A percentile compares a stretch with the other conserved stretches of the same genome.
phyloP scores from a whole-genome alignment of 2,113 vertebrate genomes.

The Hydrochoerus hydrochaeris region DNA sequence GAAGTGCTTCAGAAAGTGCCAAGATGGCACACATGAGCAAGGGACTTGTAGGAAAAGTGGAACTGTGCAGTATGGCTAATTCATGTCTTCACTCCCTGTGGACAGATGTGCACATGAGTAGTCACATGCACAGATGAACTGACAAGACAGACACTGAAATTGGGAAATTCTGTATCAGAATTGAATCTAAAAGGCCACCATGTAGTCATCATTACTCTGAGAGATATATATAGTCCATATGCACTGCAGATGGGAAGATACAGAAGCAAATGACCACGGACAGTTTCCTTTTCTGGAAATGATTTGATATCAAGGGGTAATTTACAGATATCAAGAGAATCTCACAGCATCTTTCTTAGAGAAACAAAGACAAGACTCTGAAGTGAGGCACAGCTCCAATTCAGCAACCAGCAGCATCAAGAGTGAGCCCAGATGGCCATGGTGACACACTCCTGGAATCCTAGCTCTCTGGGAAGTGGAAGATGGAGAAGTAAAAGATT shows the following conservation, averaged over 20 bases:
- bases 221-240: accelerated
- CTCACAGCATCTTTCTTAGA: not conserved
- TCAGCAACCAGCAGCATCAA: not conserved
- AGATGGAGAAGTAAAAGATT: not conserved
- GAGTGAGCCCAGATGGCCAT: not conserved
- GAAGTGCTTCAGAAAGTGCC: not conserved
- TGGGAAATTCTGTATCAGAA: accelerated
- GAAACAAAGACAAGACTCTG: not conserved
- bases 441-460: not conserved
- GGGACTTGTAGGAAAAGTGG: not conserved
- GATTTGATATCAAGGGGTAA: not conserved
- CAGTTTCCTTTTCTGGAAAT: not conserved
- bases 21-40: not conserved
- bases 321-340: not conserved
- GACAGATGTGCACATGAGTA: accelerated
- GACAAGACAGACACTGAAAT: not conserved
- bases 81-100: not conserved
- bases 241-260: not conserved
- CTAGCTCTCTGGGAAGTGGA: not conserved
- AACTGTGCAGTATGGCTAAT: accelerated
- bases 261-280: not conserved
- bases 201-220: not conserved
- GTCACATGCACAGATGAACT: not conserved
- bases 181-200: not conserved
- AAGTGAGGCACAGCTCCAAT: too few species aligned